Evolutionary conservation across 2,888 invertebrate species (phyloP), one percentile per base, ranked within the genome.

Genomic region (Parascotia fuliginaria): DNA sequence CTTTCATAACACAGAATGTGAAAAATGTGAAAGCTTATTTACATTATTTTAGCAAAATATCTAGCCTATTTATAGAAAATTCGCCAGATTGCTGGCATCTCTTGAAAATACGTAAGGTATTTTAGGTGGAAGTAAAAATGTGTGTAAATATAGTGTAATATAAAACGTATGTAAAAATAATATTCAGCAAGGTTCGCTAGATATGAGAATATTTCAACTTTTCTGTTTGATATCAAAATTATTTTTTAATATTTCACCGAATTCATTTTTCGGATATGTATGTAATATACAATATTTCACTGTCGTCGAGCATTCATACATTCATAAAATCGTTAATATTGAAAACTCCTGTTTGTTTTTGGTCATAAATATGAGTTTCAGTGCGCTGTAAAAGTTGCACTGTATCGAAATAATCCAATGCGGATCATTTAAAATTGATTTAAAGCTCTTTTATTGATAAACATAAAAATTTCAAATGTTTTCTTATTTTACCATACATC

Each of bases 181-280:
- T 24, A 24, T 24, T 1, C 24, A 24, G 7, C 7, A 24, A 7
- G 1, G 7, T 3, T 7, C 7, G 24, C 7, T 24, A 24, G 24
- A 24, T 24, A 24, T 6, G 3, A 1, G 7, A 3, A 24, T 24
- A 24, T 24, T 24, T 24, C 1, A 24, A 24, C 7, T 24, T 24
- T 24, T 24, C 4, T 24, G 24, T 24, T 24, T 24, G 3, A 24
- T 24, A 11, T 28, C 32, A 12, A 42, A 57, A 59, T 63, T 59
- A 59, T 59, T 59, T 52, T 52, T 59, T 42, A 41, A 63, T 39
- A 63, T 58, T 58, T 58, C 39, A 63, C 63, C 63, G 32, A n/a
- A 33, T 16, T n/a, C 33, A 16, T 33, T 33, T 15, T 15, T n/a
- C n/a, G 42, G n/a, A 16, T 14, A 16, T 33, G 3, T 3, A 11